Conservation (phyloP, 2,888 invertebrate genomes). For the Cantharis nigra region DNA sequence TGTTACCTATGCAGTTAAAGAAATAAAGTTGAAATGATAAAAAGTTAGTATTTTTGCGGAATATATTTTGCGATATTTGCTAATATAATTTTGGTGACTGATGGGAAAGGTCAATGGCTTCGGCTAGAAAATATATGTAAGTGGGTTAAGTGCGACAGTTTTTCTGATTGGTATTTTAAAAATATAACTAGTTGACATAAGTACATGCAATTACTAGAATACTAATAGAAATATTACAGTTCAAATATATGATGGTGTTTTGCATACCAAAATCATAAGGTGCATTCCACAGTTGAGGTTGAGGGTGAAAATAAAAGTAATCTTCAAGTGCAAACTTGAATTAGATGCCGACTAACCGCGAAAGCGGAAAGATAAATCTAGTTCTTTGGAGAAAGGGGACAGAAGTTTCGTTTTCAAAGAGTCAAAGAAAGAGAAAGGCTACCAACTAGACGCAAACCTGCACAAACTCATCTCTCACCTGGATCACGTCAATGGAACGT, state of each 20-base stretch:
- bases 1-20: neutral
- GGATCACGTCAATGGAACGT: constrained; percentile 21
- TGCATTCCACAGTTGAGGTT: constrained; percentile 50
- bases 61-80: constrained; percentile 6
- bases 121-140: constrained; percentile 35
- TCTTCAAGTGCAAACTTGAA: constrained; percentile 15
- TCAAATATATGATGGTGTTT: constrained; percentile 40
- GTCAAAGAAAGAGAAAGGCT: constrained; percentile 39
- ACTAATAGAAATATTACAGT: constrained; percentile 39
- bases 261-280: constrained; percentile 67
- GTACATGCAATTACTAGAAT: constrained; percentile 36
- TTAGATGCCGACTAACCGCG: constrained; percentile 25
- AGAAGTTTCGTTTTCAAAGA: constrained; percentile 43
- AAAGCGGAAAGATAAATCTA: constrained; percentile 40
- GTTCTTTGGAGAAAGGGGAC: constrained; percentile 42
- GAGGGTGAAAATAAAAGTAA: constrained; percentile 33
- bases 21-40: neutral
- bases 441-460: constrained; percentile 27
- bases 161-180: constrained; percentile 37
- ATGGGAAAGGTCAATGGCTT: constrained; percentile 33
- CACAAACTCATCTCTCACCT: constrained; percentile 32
- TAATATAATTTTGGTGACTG: constrained; percentile 4
- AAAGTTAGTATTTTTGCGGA: neutral
- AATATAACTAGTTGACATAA: constrained; percentile 37
- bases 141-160: constrained; percentile 38